Percentiles rank a stretch among this genome's conserved stretches.
Evolutionary conservation across 2,113 vertebrate species (phyloP).

Genomic region (Gallinago undulata): DNA sequence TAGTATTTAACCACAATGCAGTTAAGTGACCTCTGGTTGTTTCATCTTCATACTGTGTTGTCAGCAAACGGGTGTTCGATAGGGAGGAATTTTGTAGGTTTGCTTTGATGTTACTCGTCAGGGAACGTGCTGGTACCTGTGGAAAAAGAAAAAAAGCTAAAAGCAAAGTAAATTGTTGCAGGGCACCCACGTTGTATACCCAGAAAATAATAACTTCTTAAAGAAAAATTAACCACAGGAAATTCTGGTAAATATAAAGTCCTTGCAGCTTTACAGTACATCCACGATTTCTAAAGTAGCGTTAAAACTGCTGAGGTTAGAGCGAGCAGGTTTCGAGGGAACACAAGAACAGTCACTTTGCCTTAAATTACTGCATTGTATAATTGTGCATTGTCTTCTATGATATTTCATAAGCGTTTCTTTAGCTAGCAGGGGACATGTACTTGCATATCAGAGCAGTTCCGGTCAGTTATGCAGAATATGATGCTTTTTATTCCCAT

Average conservation of each 20-base stretch:
- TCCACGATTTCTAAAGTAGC: not conserved
- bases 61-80: slow-evolving; percentile 26
- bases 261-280: not conserved
- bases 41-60: slow-evolving; percentile 99
- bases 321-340: not conserved
- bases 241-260: not conserved
- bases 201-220: not conserved
- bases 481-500: not conserved
- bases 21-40: slow-evolving; percentile 95
- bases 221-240: not conserved
- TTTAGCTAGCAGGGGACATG: not conserved
- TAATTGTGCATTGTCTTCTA: not conserved
- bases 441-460: not conserved
- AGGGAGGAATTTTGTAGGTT: slow-evolving; percentile 4
- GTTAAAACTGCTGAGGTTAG: not conserved
- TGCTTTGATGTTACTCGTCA: not conserved
- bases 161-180: not conserved
- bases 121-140: not conserved
- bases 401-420: not conserved
- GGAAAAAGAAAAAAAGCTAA: not conserved
- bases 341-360: not conserved
- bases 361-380: not conserved
- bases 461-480: not conserved
- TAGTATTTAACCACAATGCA: slow-evolving; percentile 82
- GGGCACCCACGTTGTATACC: not conserved